phyloP scores from a whole-genome alignment of 2,888 invertebrate species.

The Calliopum simillimum region DNA sequence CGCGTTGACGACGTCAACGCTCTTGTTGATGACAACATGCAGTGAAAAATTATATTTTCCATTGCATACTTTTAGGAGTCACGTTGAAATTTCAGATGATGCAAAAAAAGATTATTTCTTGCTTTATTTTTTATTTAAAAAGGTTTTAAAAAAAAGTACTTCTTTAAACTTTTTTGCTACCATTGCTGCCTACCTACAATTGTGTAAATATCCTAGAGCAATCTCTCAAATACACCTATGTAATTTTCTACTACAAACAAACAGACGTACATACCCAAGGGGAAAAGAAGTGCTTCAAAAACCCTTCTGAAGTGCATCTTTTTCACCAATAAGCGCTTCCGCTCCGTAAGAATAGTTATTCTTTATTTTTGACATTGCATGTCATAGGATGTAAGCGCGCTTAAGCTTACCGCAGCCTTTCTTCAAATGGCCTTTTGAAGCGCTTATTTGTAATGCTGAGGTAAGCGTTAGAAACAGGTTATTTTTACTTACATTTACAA shows the following conservation, averaged over 20 bases:
- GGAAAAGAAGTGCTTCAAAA: too few relatives aligned
- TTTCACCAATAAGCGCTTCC: too few relatives aligned
- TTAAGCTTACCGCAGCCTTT: too few relatives aligned
- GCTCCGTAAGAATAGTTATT: too few relatives aligned
- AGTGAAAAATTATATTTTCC: background rate
- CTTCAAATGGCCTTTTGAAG: too few relatives aligned
- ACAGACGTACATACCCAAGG: background rate
- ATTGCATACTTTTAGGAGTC: slow-evolving; percentile 29
- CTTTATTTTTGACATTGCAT: too few relatives aligned
- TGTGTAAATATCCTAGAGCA: background rate
- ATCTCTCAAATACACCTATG: background rate
- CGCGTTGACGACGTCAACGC: background rate
- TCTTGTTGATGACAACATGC: background rate
- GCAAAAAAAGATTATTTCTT: background rate
- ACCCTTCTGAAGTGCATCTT: too few relatives aligned
- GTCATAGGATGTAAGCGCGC: too few relatives aligned
- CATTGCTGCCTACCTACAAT: background rate
- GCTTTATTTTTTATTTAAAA: background rate
- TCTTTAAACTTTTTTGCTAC: background rate
- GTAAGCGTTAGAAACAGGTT: too few relatives aligned
- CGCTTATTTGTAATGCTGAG: too few relatives aligned
- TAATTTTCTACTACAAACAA: background rate
- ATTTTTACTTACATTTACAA: too few relatives aligned
- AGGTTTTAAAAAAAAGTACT: background rate
- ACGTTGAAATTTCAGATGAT: slow-evolving; percentile 7